phyloP scores from a whole-genome alignment of 2,797 vertebrate genomes.

The Melanogrammus aeglefinus region DNA sequence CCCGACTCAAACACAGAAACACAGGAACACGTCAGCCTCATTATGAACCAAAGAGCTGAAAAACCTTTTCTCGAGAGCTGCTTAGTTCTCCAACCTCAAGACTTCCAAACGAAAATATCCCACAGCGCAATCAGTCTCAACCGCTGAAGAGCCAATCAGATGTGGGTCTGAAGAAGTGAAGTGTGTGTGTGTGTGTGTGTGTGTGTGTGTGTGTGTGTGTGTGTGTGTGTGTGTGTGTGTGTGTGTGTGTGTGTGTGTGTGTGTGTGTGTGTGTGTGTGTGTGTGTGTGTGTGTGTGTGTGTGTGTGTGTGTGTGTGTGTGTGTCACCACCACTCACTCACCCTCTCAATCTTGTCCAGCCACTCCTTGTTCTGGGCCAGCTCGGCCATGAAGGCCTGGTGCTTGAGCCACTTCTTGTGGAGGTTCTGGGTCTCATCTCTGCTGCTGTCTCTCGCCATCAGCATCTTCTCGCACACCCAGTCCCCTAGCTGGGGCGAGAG shows the following conservation, averaged over 20 bases:
- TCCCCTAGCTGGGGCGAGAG: slow-evolving; percentile 71
- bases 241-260: too few species aligned
- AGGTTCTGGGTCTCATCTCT: slow-evolving; percentile 76
- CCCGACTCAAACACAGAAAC: not conserved
- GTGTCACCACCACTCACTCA: slow-evolving; percentile 57
- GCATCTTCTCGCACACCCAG: slow-evolving; percentile 85
- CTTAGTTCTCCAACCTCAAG: not conserved
- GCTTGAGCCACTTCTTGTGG: slow-evolving; percentile 95
- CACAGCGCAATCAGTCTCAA: not conserved
- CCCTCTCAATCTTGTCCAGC: slow-evolving; percentile 93
- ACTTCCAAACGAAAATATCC: too few species aligned
- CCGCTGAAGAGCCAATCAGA: too few species aligned
- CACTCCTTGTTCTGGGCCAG: slow-evolving; percentile 91
- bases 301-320: slow-evolving; percentile 2
- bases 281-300: slow-evolving; percentile 1
- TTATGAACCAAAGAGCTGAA: not conserved
- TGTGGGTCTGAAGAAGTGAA: not conserved
- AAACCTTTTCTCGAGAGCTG: not conserved
- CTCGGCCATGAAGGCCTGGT: slow-evolving; percentile 93
- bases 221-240: too few species aligned
- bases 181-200: too few species aligned
- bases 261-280: too few species aligned
- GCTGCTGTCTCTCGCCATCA: slow-evolving; percentile 82
- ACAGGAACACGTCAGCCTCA: not conserved
- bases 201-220: too few species aligned